Base-by-base conservation (phyloP, 2,797 vertebrate genomes). In the Brachyalestes nurse region DNA sequence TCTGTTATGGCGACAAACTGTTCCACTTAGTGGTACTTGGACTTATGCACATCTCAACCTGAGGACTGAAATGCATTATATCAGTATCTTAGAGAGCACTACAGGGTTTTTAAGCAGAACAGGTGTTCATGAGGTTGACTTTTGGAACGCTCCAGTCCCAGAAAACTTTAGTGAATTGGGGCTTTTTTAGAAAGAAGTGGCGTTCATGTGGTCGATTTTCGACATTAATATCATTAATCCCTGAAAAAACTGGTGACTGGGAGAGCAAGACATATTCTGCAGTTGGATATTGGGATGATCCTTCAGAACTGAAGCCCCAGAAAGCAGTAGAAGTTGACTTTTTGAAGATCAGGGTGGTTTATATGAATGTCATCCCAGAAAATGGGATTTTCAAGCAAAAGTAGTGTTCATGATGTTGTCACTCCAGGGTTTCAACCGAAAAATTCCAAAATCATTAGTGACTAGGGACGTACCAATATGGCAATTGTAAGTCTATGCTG, bases 1-100 rank as follows among this genome's bases (percentile, higher is more conserved):
- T 86, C 80, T 82, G 84, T 75, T 80, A 77, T 80, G 77, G 78
- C 28, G 82, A 77, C 73, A 80, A 73, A 61, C 61, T 62, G 62
- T 73, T 21, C n/a, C 2, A 16, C 21, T 64, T 78, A 69, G 61
- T 78, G 81, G 49, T 61, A 55, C 67, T 66, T 82, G 47, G 14
- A 9, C 13, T 16, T 45, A 38, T 45, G 45, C 25, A 19, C 28
- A 17, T 74, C 55, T 65, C 70, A 65, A 34, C 49, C 49, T 25
- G 78, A 74, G 51, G 23, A 57, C 55, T 66, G 5, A 51, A 75
- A 60, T 19, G 17, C 7, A 19, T 66, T 42, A 42, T 45, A 4
- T 42, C 19, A 19, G 40, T 4, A 10, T 42, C 19, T 4, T 0
- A 55, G 58, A 79, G 65, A 72, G 34, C 28, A 65, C 19, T 23